phyloP scores from a whole-genome alignment of 2,113 vertebrate species.

The Mustela lutreola region DNA sequence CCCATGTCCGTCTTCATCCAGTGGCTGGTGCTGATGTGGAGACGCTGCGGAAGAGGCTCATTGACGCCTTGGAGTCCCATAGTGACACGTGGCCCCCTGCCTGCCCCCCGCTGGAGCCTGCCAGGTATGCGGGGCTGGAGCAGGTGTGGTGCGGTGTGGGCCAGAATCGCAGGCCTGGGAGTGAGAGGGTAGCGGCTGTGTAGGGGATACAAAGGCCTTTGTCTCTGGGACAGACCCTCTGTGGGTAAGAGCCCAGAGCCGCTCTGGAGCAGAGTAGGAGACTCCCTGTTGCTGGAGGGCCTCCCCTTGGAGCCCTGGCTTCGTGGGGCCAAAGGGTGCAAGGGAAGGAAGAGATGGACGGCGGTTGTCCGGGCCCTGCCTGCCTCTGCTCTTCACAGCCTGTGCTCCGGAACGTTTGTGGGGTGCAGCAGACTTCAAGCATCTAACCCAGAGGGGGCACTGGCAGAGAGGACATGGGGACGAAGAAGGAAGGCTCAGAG shows the following conservation, averaged over 20 bases:
- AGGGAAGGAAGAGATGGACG: neutral
- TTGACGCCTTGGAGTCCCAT: constrained; percentile 90
- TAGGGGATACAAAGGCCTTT: neutral
- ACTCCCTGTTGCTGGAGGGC: neutral
- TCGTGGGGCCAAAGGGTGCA: neutral
- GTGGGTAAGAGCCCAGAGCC: neutral
- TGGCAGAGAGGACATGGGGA: neutral
- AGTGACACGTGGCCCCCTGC: constrained; percentile 89
- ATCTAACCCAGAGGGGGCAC: neutral
- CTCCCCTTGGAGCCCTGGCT: neutral
- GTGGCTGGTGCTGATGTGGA: constrained; percentile 75
- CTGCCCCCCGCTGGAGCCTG: constrained; percentile 92
- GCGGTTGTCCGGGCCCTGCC: neutral
- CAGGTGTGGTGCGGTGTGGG: neutral
- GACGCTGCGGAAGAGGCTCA: constrained; percentile 88
- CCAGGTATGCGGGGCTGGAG: constrained; percentile 86
- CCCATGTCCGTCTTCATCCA: constrained; percentile 34
- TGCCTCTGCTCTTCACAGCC: neutral
- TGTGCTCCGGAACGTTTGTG: neutral
- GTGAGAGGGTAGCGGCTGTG: neutral
- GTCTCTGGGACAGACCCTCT: neutral
- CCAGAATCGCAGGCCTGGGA: neutral
- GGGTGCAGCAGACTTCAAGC: neutral
- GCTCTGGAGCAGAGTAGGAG: neutral
- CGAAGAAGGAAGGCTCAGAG: neutral